Conservation (phyloP, 2,888 invertebrate genomes). For the Sarcophaga carnaria region DNA sequence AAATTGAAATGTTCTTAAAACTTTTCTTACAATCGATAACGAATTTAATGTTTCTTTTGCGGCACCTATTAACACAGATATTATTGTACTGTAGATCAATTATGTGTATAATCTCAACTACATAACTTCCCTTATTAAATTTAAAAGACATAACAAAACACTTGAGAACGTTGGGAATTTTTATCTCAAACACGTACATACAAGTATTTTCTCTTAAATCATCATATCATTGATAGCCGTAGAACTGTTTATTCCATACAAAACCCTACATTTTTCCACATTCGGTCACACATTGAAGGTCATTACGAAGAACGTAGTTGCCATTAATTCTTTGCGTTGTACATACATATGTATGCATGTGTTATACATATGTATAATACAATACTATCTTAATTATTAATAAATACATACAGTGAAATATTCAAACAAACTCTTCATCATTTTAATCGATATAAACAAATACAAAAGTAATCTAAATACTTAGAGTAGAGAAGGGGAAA, state of each 20-base stretch:
- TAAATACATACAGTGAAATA: neutral
- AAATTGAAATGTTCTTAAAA: too few species aligned
- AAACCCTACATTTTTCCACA: neutral
- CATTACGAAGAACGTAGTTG: constrained; percentile 27
- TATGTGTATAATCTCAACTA: too few species aligned
- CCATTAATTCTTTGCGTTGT: neutral
- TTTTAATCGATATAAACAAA: constrained; percentile 17
- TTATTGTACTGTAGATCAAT: too few species aligned
- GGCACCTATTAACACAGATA: too few species aligned
- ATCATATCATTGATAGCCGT: neutral
- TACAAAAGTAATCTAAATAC: constrained; percentile 7
- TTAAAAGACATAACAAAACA: too few species aligned
- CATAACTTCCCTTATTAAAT: too few species aligned
- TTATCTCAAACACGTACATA: neutral
- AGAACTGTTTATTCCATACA: neutral
- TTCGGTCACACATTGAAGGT: constrained; percentile 45
- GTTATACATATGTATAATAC: neutral
- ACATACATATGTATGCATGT: neutral
- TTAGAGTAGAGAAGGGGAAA: neutral
- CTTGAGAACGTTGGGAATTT: neutral
- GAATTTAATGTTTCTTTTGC: too few species aligned
- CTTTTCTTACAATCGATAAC: too few species aligned
- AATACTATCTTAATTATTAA: neutral
- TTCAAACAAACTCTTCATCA: constrained; percentile 5
- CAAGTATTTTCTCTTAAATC: neutral